A percentile compares a stretch with the other conserved stretches of the same genome.
Evolutionary conservation across 2,888 invertebrate species (phyloP).

Genomic region (Caenorhabditis becei): DNA sequence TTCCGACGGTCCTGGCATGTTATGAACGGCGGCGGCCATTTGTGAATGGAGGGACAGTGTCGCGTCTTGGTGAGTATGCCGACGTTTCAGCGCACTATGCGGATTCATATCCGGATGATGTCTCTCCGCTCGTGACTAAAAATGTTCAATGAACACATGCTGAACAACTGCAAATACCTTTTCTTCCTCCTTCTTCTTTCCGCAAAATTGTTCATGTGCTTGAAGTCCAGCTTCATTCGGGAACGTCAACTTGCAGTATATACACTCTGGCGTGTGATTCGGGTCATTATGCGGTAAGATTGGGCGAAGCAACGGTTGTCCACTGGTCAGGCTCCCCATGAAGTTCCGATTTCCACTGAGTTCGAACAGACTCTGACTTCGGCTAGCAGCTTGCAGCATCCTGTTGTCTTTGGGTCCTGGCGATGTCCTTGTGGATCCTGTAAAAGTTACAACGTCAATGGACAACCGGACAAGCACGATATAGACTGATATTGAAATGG

Average conservation of each 20-base stretch:
- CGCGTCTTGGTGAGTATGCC: conserved; percentile 50
- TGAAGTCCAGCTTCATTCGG: conserved; percentile 79
- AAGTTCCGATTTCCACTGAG: conserved; percentile 42
- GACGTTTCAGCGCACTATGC: conserved; percentile 41
- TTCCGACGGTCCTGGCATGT: conserved; percentile 44
- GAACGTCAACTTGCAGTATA: conserved; percentile 67
- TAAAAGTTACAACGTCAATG: conserved; percentile 16
- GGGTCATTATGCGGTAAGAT: conserved; percentile 27
- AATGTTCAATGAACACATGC: no score
- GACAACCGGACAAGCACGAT: conserved; percentile 29
- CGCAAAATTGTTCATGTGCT: conserved; percentile 75
- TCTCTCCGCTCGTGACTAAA: not conserved
- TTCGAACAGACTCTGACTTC: conserved; percentile 77
- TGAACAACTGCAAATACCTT: conserved; percentile 28
- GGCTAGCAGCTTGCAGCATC: conserved; percentile 70
- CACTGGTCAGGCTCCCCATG: conserved; percentile 76
- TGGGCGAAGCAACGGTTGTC: conserved; percentile 74
- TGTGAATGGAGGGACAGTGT: conserved; percentile 26
- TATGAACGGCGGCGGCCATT: not conserved
- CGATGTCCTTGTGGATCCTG: conserved; percentile 75
- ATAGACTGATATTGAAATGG: conserved; percentile 32
- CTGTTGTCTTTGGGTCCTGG: conserved; percentile 68
- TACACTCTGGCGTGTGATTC: conserved; percentile 60
- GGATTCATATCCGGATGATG: not conserved
- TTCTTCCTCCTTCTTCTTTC: conserved; percentile 66